These are phyloP conservation scores for Stegostoma tigrinum DNA, from an alignment of 2,113 vertebrate species.

Conservation along the genomic window DNA sequence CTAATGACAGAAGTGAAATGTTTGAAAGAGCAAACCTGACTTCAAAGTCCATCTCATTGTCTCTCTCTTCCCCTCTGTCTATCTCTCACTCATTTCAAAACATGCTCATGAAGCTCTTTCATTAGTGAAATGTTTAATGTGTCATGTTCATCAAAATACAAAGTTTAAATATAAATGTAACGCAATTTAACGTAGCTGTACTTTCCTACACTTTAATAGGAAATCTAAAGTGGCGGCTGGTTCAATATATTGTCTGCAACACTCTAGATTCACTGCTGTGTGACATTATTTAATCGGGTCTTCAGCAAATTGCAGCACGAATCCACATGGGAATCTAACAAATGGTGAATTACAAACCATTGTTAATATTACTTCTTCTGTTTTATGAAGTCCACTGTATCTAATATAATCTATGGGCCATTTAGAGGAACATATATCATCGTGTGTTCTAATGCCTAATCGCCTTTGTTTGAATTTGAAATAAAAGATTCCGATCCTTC, in stretches of 20 bases:
- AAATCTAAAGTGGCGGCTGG: not conserved
- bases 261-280: not conserved
- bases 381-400: not conserved
- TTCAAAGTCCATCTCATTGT: not conserved
- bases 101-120: not conserved
- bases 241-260: not conserved
- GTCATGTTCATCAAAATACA: not conserved
- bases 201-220: not conserved
- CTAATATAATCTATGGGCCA: not conserved
- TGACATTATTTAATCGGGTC: not conserved
- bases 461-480: not conserved
- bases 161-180: not conserved
- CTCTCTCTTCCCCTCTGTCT: not conserved
- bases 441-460: not conserved
- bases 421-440: not conserved
- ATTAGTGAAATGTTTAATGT: not conserved
- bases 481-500: not conserved
- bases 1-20: slow-evolving; percentile 20
- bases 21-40: not conserved
- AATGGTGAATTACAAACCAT: not conserved
- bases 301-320: not conserved
- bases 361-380: not conserved
- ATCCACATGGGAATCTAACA: not conserved
- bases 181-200: not conserved
- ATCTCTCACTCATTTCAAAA: not conserved